Evolutionary conservation across 1,140 invertebrate species (phyloP), one percentile per base, ranked within the genome.

Genomic region (Condylostylus longicornis): DNA sequence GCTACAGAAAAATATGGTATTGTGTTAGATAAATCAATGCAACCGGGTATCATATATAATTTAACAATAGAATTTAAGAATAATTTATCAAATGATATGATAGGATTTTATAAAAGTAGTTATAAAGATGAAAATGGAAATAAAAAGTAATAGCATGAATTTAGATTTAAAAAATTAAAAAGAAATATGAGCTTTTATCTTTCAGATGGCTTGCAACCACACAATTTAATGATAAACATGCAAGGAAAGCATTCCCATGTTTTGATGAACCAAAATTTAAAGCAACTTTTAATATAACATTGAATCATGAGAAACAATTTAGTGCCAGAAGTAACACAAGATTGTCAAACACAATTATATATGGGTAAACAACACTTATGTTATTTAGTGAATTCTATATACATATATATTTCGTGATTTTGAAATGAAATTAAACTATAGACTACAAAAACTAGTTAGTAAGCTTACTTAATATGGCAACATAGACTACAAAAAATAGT

Each of bases 191-290:
- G 10, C n/a, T 19, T 12, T 10, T 3, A 18, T 33, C 35, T 40
- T 53, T 63, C 37, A 79, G 76, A 39, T 71, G 69, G 52, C 60
- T 85, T 29, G 66, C 71, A 1, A 66, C 72, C 2, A 88, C 87
- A 18, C 85, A 93, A 51, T 77, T 93, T 48, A 78, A 89, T 50
- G 75, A 86, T 2, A 77, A 79, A 1, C 74, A 81, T 53, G 88
- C 89, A 0, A 68, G 88, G 25, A 67, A 74, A 25, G 81, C 86
- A 0, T 91, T 94, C 48, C 89, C 89, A 0, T 91, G 86, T 56
- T 86, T 89, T 53, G 89, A 94, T 55, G 89, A 94, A 49, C 85
- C 86, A 0, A 71, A 74, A 1, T 71, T 90, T 32, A 93, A 91
- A 57, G 80, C 87, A 3, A 70, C 63, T 2, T 94, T 87, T 49